These are phyloP conservation scores for Colletes collaris DNA, from an alignment of 2,888 invertebrate genomes.

Conservation along the genomic window DNA sequence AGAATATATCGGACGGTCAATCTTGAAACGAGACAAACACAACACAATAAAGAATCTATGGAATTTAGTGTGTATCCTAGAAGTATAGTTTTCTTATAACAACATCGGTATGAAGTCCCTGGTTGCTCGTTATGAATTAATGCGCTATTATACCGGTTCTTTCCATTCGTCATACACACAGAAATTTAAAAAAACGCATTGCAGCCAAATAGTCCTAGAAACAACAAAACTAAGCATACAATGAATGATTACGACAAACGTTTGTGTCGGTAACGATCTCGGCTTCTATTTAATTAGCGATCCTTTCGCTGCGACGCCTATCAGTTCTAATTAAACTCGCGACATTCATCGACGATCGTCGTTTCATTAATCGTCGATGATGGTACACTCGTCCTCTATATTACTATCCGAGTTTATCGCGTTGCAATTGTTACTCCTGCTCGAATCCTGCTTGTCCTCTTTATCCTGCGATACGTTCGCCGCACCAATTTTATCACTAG, in stretches of 20 bases:
- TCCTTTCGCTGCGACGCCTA: not conserved
- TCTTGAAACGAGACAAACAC: too few relatives aligned
- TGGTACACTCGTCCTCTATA: conserved; percentile 65
- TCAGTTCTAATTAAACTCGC: conserved; percentile 28
- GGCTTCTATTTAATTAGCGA: not conserved
- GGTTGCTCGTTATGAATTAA: not conserved
- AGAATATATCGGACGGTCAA: too few relatives aligned
- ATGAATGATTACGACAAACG: not conserved
- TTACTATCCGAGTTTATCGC: conserved; percentile 1
- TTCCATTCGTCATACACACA: not conserved
- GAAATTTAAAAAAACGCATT: too few relatives aligned
- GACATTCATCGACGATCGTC: conserved; percentile 12
- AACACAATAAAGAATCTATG: too few relatives aligned
- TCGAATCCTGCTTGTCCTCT: not conserved
- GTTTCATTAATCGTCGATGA: conserved; percentile 60
- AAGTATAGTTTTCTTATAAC: not conserved
- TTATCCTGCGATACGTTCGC: not conserved
- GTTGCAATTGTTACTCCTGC: conserved; percentile 15
- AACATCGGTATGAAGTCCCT: too few relatives aligned
- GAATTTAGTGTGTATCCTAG: too few relatives aligned
- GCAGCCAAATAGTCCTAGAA: too few relatives aligned
- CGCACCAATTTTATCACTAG: not conserved
- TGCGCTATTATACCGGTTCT: not conserved
- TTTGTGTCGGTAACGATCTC: not conserved
- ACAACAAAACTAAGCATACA: not conserved